Percentiles rank a stretch among this genome's conserved stretches.
phyloP scores from a whole-genome alignment of 2,888 invertebrate genomes.

The Pollenia angustigena region DNA sequence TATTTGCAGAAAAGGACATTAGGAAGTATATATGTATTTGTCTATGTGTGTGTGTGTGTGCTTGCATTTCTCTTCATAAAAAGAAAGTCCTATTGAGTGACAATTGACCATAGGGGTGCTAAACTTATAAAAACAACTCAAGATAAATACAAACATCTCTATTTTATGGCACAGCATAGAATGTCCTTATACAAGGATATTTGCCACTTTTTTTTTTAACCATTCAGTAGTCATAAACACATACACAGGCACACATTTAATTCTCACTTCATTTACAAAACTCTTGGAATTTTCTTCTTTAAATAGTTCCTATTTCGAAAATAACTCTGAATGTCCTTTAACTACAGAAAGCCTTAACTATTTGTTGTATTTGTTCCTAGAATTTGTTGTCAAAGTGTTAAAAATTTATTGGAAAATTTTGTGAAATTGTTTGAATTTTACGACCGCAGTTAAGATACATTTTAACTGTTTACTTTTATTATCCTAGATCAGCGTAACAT shows the following conservation, averaged over 20 bases:
- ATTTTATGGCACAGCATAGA: conserved; percentile 27
- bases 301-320: background rate
- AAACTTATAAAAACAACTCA: conserved; percentile 45
- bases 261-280: conserved; percentile 21
- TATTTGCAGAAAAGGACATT: conserved; percentile 28
- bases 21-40: background rate
- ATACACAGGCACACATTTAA: conserved; percentile 4
- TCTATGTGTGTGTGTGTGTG: background rate
- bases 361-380: conserved; percentile 49
- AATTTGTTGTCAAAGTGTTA: conserved; percentile 68
- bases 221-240: conserved; percentile 66
- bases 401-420: conserved; percentile 2
- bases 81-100: conserved; percentile 28
- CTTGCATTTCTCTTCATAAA: background rate
- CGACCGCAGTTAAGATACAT: conserved; percentile 42
- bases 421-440: conserved; percentile 47
- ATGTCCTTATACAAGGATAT: conserved; percentile 29
- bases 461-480: conserved; percentile 43
- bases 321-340: background rate
- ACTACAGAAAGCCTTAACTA: background rate
- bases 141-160: conserved; percentile 42
- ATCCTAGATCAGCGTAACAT: conserved; percentile 43
- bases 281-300: conserved; percentile 33
- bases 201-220: conserved; percentile 31
- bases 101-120: conserved; percentile 63